Percentiles rank a stretch among this genome's conserved stretches.
Conservation (phyloP, 2,113 vertebrate genomes). For the Alosa alosa region DNA sequence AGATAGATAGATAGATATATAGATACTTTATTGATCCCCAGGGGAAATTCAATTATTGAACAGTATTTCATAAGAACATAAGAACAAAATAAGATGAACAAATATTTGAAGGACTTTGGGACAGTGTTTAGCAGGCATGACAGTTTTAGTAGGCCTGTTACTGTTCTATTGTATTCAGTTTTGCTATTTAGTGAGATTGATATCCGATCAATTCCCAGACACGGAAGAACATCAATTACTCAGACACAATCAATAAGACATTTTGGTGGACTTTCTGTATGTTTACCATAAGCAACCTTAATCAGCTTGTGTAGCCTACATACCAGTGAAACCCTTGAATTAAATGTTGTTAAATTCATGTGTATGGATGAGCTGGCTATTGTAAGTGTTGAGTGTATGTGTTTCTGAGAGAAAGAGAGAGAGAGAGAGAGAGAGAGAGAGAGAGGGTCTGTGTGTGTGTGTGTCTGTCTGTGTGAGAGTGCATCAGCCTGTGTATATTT, state of each 20-base stretch:
- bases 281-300: not conserved
- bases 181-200: not conserved
- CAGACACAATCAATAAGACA: too few relatives aligned
- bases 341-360: not conserved
- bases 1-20: too few relatives aligned
- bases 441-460: not conserved
- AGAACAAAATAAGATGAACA: not conserved
- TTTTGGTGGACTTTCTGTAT: not conserved
- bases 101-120: not conserved
- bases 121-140: not conserved
- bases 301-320: not conserved
- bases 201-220: not conserved
- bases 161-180: not conserved
- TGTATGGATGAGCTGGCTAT: not conserved
- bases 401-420: not conserved
- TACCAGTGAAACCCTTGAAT: not conserved
- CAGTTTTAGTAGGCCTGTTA: not conserved
- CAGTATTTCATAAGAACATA: not conserved
- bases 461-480: not conserved
- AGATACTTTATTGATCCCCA: too few relatives aligned
- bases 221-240: not conserved
- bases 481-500: conserved; percentile 10
- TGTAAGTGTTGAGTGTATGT: not conserved
- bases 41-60: too few relatives aligned
- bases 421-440: not conserved